Evolutionary conservation across 2,888 invertebrate genomes (phyloP).

Genomic region (Pristionchus arcanus): DNA sequence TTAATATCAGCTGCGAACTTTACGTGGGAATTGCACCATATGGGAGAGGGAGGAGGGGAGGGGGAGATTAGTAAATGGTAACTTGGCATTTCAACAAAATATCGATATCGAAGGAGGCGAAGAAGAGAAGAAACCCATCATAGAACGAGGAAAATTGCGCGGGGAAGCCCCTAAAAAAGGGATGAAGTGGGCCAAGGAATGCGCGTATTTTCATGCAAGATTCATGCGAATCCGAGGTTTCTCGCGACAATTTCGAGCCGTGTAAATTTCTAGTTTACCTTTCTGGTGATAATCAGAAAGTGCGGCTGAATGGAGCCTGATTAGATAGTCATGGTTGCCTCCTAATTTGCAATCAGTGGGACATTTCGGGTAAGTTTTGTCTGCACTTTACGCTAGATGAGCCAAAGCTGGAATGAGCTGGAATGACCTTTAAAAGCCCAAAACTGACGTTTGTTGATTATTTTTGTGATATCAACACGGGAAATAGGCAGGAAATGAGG

Average conservation of each 20-base stretch:
- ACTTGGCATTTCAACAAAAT: not conserved
- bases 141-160: not conserved
- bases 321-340: not conserved
- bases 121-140: not conserved
- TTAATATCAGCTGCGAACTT: not conserved
- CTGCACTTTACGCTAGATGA: not conserved
- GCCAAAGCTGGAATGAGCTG: not conserved
- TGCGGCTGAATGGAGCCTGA: not conserved
- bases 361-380: not conserved
- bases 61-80: not conserved
- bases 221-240: not conserved
- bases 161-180: not conserved
- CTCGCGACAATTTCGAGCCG: not conserved
- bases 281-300: not conserved
- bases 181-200: not conserved
- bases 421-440: not conserved
- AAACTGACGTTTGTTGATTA: not conserved
- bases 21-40: not conserved
- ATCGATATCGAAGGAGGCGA: not conserved
- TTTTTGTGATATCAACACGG: not conserved
- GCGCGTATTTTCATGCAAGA: not conserved
- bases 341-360: not conserved
- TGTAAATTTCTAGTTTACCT: not conserved
- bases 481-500: not conserved
- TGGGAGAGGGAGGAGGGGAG: not conserved